Conservation (phyloP, 2,888 invertebrate species). For the Sinodicranocentrus sp. region DNA sequence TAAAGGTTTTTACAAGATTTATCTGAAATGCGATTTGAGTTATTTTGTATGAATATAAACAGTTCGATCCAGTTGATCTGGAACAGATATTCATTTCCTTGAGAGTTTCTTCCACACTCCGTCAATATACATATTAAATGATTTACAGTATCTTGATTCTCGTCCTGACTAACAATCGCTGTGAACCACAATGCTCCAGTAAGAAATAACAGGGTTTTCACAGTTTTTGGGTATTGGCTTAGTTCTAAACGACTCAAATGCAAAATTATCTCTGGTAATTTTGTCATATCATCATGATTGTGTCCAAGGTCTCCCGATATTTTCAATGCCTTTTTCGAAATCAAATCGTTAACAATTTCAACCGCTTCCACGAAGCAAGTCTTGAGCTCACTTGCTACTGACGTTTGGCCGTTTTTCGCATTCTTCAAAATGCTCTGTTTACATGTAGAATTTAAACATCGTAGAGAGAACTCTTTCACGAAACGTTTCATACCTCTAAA, state of each 20-base stretch:
- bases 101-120: constrained; percentile 60
- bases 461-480: constrained; percentile 29
- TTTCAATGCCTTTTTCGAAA: constrained; percentile 7
- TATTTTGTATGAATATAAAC: constrained; percentile 56
- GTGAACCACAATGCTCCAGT: constrained; percentile 41
- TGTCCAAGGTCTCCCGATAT: too few relatives aligned
- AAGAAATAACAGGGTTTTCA: constrained; percentile 64
- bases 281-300: too few relatives aligned
- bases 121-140: constrained; percentile 44
- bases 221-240: constrained; percentile 65
- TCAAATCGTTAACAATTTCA: constrained; percentile 61
- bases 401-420: constrained; percentile 5
- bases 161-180: constrained; percentile 32
- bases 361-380: constrained; percentile 21
- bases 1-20: constrained; percentile 39
- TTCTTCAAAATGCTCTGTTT: constrained; percentile 25
- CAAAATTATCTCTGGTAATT: constrained; percentile 54
- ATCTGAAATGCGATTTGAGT: constrained; percentile 27
- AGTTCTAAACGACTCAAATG: constrained; percentile 65
- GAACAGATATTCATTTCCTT: constrained; percentile 73
- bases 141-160: constrained; percentile 34
- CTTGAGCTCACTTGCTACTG: constrained; percentile 17
- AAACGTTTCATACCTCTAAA: constrained; percentile 57
- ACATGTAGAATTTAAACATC: constrained; percentile 29
- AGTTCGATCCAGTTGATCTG: constrained; percentile 68